phyloP scores from a whole-genome alignment of 2,888 invertebrate genomes.

The Caenorhabditis sp. region DNA sequence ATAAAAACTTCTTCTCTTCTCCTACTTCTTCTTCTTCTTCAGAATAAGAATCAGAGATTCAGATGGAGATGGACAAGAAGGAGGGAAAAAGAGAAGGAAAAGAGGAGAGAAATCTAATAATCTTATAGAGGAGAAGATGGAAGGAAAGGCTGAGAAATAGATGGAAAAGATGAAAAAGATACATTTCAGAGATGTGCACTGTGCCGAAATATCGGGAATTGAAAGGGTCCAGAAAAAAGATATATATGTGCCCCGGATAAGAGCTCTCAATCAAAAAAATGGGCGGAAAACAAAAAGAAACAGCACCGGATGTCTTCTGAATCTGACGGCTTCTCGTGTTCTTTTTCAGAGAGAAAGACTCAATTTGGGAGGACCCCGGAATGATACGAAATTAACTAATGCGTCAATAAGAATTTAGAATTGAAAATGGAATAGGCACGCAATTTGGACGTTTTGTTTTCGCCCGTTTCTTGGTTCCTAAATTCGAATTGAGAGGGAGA shows the following conservation, averaged over 20 bases:
- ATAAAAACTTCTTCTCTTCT: slow-evolving; percentile 7
- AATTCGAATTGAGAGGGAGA: slow-evolving; percentile 1
- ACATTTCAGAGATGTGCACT: slow-evolving; percentile 6
- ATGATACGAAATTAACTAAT: slow-evolving; percentile 48
- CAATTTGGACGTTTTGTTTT: slow-evolving; percentile 9
- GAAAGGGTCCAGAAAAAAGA: background rate
- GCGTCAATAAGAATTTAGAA: slow-evolving; percentile 30
- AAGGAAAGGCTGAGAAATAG: slow-evolving; percentile 34
- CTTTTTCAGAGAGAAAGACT: slow-evolving; percentile 11
- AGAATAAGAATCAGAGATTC: slow-evolving; percentile 50
- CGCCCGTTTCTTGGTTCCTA: background rate
- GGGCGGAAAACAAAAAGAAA: slow-evolving; percentile 24
- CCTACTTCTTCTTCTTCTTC: slow-evolving; percentile 18
- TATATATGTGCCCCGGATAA: slow-evolving; percentile 8
- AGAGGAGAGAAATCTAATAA: slow-evolving; percentile 53
- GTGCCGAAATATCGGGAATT: background rate
- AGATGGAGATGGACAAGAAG: slow-evolving; percentile 49
- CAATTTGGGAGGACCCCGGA: background rate
- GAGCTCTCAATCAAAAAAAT: slow-evolving; percentile 24
- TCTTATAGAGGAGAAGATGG: slow-evolving; percentile 19
- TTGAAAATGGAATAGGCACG: slow-evolving; percentile 30
- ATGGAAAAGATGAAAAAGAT: slow-evolving; percentile 30
- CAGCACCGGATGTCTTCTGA: slow-evolving; percentile 49
- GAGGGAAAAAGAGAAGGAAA: slow-evolving; percentile 10
- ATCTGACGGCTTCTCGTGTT: slow-evolving; percentile 46